Evolutionary conservation across 2,797 vertebrate genomes (phyloP).

Genomic region (Capromys pilorides): DNA sequence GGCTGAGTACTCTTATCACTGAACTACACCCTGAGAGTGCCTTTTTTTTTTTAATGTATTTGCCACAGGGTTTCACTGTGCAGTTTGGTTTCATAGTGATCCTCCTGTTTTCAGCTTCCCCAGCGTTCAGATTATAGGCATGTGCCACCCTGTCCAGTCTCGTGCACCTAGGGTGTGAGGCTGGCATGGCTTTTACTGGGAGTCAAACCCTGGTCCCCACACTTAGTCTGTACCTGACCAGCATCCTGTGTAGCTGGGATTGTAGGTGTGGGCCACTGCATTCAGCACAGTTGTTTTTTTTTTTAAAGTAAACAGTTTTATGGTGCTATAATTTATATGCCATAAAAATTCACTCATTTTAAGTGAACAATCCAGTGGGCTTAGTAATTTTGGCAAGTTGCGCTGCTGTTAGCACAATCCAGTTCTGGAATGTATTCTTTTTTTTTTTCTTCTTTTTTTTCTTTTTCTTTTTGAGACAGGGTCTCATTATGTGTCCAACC

Average conservation of each 20-base stretch:
- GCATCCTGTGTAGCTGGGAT: not conserved
- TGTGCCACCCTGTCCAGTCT: too few relatives aligned
- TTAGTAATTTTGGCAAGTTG: not conserved
- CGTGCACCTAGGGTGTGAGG: too few relatives aligned
- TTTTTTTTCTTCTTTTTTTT: not conserved
- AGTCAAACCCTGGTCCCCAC: too few relatives aligned
- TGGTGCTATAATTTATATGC: not conserved
- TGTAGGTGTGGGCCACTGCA: not conserved
- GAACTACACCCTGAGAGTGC: not conserved
- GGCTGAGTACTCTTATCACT: not conserved
- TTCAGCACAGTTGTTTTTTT: not conserved
- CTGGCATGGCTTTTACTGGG: too few relatives aligned
- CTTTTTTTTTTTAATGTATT: too few relatives aligned
- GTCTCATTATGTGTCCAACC: not conserved
- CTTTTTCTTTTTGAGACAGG: not conserved
- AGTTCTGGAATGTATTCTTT: not conserved
- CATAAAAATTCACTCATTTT: not conserved
- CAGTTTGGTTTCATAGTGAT: too few relatives aligned
- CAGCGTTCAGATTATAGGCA: too few relatives aligned
- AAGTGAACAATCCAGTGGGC: not conserved
- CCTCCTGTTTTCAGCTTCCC: too few relatives aligned
- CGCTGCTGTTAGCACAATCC: not conserved
- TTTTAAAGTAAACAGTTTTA: not conserved
- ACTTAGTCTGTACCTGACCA: not conserved
- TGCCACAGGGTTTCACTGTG: too few relatives aligned